Conservation (phyloP, 2,113 vertebrate genomes). For the Melanocharis versteri region DNA sequence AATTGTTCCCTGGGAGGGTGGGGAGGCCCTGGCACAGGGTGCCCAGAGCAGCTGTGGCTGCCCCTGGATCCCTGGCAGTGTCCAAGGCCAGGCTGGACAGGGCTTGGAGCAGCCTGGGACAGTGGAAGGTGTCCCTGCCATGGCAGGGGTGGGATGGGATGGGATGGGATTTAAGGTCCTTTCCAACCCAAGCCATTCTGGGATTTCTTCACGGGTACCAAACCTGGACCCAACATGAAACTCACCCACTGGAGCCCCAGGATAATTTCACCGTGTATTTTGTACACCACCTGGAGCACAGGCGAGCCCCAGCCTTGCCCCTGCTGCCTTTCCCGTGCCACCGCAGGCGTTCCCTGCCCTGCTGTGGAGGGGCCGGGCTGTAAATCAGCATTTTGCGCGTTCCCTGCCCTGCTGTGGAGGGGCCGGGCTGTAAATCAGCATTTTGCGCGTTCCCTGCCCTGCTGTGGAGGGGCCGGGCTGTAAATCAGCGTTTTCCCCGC, state of each 20-base stretch:
- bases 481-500: neutral
- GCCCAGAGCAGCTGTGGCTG: neutral
- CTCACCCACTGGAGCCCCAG: neutral
- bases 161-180: rapidly evolving
- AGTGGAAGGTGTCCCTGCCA: neutral
- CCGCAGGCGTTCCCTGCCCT: neutral
- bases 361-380: neutral
- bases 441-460: neutral
- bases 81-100: neutral
- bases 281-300: neutral
- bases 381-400: neutral
- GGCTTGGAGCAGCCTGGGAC: neutral
- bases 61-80: neutral
- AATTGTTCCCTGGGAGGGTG: neutral
- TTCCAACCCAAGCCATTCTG: neutral
- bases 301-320: neutral
- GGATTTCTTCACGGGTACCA: neutral
- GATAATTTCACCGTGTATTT: rapidly evolving
- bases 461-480: neutral
- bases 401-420: neutral
- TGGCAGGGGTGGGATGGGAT: neutral
- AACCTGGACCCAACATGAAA: rapidly evolving
- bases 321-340: neutral
- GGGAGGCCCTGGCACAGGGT: neutral
- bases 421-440: neutral